These are phyloP conservation scores for Cottoperca gobio DNA, from an alignment of 2,797 vertebrate genomes.

Conservation along the genomic window DNA sequence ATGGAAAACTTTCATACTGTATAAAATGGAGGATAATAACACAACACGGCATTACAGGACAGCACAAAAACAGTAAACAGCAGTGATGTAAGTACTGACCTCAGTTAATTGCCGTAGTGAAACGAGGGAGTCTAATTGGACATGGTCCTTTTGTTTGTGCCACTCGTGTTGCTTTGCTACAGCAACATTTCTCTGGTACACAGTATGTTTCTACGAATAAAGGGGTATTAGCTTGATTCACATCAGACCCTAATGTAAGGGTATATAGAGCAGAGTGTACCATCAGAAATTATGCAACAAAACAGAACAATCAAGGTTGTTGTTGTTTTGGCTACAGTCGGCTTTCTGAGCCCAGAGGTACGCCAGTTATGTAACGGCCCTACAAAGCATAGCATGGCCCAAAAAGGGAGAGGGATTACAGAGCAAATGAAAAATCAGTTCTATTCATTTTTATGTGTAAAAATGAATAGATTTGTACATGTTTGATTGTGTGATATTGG, in stretches of 20 bases:
- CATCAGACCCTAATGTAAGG: neutral
- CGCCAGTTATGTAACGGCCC: conserved; percentile 22
- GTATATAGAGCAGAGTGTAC: neutral
- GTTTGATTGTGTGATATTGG: neutral
- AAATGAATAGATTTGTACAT: neutral
- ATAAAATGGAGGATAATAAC: conserved; percentile 5
- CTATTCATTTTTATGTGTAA: neutral
- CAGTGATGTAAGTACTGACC: conserved; percentile 9
- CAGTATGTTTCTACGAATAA: conserved; percentile 7
- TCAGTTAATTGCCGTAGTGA: conserved; percentile 7
- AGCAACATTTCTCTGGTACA: neutral
- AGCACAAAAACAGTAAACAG: conserved; percentile 11
- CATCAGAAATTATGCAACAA: conserved; percentile 45
- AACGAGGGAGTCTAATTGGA: conserved; percentile 26
- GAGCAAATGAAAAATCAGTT: neutral
- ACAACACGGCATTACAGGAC: neutral
- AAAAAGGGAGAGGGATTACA: neutral
- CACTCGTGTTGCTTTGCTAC: neutral
- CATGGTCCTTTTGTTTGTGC: conserved; percentile 6
- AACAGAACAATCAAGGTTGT: conserved; percentile 27
- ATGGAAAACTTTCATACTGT: neutral
- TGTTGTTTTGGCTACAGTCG: conserved; percentile 38
- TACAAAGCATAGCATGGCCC: conserved; percentile 14
- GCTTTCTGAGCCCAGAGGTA: conserved; percentile 21
- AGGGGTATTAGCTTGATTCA: neutral